Percentiles rank a stretch among this genome's conserved stretches.
Conservation (phyloP, 2,113 vertebrate genomes). For the Megaleporinus macrocephalus region DNA sequence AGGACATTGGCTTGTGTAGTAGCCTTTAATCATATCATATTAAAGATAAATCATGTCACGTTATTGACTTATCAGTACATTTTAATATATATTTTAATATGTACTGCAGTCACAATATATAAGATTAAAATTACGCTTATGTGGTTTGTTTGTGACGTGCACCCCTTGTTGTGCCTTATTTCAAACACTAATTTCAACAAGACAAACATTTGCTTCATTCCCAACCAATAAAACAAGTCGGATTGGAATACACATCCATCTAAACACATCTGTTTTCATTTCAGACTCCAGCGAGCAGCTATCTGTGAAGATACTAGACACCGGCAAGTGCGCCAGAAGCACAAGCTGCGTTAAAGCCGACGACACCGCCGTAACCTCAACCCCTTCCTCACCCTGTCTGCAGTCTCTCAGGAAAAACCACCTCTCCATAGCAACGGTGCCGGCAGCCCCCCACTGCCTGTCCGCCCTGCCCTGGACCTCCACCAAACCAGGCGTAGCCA, state of each 20-base stretch:
- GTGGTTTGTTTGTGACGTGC: too few species aligned
- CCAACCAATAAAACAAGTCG: too few species aligned
- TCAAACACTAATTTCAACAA: too few species aligned
- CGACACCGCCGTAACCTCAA: constrained; percentile 53
- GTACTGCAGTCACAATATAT: too few species aligned
- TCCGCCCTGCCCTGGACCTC: constrained; percentile 47
- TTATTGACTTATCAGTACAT: too few species aligned
- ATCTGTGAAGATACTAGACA: constrained; percentile 3
- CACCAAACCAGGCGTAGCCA: constrained; percentile 82
- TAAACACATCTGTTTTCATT: constrained; percentile 26
- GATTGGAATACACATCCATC: not conserved
- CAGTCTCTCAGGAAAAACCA: constrained; percentile 64
- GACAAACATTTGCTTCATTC: too few species aligned
- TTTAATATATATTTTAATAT: too few species aligned
- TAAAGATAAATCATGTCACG: too few species aligned
- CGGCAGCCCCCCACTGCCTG: constrained; percentile 51
- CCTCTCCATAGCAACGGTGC: constrained; percentile 54
- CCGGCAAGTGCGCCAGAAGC: not conserved
- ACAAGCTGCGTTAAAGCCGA: constrained; percentile 19
- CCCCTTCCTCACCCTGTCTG: constrained; percentile 54
- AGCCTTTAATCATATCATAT: too few species aligned
- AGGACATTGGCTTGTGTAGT: too few species aligned
- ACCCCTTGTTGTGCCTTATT: too few species aligned
- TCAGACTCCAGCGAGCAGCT: constrained; percentile 9
- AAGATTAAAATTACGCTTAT: too few species aligned